Percentiles rank a stretch among this genome's conserved stretches.
phyloP scores from a whole-genome alignment of 1,140 invertebrate species.

The Drosophila athabasca region DNA sequence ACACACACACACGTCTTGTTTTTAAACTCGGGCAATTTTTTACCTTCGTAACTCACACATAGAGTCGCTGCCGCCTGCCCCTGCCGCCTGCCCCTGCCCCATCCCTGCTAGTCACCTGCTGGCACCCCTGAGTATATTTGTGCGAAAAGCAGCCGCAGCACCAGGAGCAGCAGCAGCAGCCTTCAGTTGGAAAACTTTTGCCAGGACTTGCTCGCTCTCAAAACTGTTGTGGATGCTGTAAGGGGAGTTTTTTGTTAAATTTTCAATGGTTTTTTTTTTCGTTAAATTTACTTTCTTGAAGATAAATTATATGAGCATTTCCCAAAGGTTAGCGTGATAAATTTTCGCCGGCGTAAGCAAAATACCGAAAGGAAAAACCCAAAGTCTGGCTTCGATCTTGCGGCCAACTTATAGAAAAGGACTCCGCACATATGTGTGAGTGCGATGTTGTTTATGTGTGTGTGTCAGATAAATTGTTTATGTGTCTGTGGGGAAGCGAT shows the following conservation, averaged over 20 bases:
- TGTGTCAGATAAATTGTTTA: conserved; percentile 79
- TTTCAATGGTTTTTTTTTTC: conserved; percentile 29
- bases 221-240: conserved; percentile 40
- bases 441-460: conserved; percentile 5
- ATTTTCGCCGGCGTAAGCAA: conserved; percentile 78
- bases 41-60: conserved; percentile 46
- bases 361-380: conserved; percentile 61
- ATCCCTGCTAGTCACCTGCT: conserved; percentile 4
- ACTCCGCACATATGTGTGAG: conserved; percentile 34
- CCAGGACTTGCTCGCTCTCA: conserved; percentile 19
- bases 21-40: conserved; percentile 70
- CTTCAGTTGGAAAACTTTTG: conserved; percentile 59
- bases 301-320: conserved; percentile 82
- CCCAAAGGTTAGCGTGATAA: conserved; percentile 82
- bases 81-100: no score
- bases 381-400: conserved; percentile 76
- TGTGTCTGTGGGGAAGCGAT: conserved; percentile 82
- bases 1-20: conserved; percentile 33
- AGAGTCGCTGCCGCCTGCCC: background rate
- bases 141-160: conserved; percentile 38
- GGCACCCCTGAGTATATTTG: conserved; percentile 70
- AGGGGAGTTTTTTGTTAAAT: conserved; percentile 11
- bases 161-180: conserved; percentile 11
- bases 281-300: conserved; percentile 76
- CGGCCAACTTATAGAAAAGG: conserved; percentile 53